Evolutionary conservation across 2,797 vertebrate species (phyloP), one percentile per base, ranked within the genome.

Genomic region (Gambusia yucatana): DNA sequence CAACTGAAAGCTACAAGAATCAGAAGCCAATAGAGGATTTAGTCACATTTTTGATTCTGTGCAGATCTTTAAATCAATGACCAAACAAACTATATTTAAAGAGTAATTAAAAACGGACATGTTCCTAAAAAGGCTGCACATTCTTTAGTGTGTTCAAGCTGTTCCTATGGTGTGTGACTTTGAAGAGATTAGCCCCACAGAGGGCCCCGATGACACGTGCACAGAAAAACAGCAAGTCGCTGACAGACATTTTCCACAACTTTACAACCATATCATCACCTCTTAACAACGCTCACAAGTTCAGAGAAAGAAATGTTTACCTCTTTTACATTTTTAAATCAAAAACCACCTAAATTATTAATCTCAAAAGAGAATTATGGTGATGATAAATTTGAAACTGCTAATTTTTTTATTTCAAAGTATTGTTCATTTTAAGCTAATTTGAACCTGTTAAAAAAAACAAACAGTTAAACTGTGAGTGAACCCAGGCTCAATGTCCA

Each of bases 201-300:
- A 80, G 63, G 73, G 73, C 74, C 84, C 61, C 0, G 46, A 84
- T 87, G 90, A 90, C 83, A 87, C 76, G 77, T 47, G 52, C 69
- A 39, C 87, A 83, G 83, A 75, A 82, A 78, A 84, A 88, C 89
- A 87, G 78, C 57, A 77, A 70, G 83, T 79, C 13, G 86, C 88
- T 90, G 92, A 93, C 89, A 84, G 88, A 86, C 80, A 63, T 77
- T 90, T 92, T 93, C 90, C 91, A 83, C 82, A 86, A 83, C 82
- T 92, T 67, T 84, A 77, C 74, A 71, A 59, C 16, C 7, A 73
- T 80, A 83, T 85, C 86, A 72, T 89, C 86, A 89, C 82, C 88
- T 59, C 73, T n/a, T 13, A 78, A 55, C 33, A 57, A 72, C 6
- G 75, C 6, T 65, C 63, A 78, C 73, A 79, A 73, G 75, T 82